Conservation (phyloP, 2,888 invertebrate genomes). For the Cephonodes hylas region DNA sequence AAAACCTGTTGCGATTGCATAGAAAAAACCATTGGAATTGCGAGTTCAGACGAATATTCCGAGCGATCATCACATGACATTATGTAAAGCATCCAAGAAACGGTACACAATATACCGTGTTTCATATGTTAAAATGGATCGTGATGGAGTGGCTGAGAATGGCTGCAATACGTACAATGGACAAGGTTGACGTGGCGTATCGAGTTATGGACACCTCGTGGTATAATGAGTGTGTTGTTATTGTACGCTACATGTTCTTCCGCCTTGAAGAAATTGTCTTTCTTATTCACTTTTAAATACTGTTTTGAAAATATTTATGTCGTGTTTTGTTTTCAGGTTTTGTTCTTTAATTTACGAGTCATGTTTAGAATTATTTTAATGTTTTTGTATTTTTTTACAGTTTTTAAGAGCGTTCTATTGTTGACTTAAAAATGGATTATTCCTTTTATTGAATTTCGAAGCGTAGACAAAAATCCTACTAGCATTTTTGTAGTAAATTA, state of each 20-base stretch:
- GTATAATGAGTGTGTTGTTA: neutral
- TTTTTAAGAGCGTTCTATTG: no score
- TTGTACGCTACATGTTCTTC: neutral
- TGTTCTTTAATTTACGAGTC: neutral
- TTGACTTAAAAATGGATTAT: no score
- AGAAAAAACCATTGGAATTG: neutral
- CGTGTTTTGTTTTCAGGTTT: neutral
- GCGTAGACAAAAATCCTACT: neutral
- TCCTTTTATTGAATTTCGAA: neutral
- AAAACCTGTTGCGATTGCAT: neutral
- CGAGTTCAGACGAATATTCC: neutral
- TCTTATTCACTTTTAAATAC: neutral
- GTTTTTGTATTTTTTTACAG: no score
- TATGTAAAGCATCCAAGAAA: constrained; percentile 3
- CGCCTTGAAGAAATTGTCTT: neutral
- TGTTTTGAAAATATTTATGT: neutral
- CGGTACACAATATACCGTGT: neutral
- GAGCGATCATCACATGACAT: constrained; percentile 4
- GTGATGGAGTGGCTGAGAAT: constrained; percentile 8
- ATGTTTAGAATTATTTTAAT: neutral
- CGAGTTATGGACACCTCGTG: neutral
- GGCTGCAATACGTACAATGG: neutral
- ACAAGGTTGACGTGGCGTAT: constrained; percentile 6
- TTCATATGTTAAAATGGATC: constrained; percentile 14
- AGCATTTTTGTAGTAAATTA: no score